Conservation (phyloP, 2,113 vertebrate species). For the Seriola dumerili region DNA sequence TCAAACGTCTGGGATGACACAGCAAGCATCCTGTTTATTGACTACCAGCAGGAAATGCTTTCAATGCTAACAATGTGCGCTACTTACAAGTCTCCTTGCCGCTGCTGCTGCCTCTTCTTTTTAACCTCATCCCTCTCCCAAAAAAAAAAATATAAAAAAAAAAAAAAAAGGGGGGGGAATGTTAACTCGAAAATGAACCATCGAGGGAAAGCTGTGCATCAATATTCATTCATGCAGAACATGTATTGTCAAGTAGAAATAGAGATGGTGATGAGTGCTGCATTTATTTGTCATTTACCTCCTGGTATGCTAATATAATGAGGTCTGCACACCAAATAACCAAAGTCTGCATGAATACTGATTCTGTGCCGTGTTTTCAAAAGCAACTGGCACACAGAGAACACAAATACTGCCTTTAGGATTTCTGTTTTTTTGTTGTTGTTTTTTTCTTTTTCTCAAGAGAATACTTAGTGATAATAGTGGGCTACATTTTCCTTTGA, state of each 20-base stretch:
- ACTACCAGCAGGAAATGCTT: constrained; percentile 79
- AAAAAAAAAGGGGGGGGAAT: constrained; percentile 22
- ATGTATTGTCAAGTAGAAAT: constrained; percentile 77
- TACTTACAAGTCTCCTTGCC: constrained; percentile 76
- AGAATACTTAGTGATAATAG: constrained; percentile 78
- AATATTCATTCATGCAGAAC: constrained; percentile 83
- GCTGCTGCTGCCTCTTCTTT: constrained; percentile 57
- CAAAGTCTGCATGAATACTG: constrained; percentile 75
- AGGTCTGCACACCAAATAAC: constrained; percentile 75
- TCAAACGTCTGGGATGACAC: constrained; percentile 83
- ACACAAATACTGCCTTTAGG: constrained; percentile 63
- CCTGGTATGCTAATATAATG: constrained; percentile 81
- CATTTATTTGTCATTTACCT: constrained; percentile 84
- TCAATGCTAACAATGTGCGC: constrained; percentile 79
- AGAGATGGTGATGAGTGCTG: constrained; percentile 74
- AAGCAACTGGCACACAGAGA: constrained; percentile 55
- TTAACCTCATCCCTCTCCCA: constrained; percentile 36
- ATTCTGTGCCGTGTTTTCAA: constrained; percentile 58
- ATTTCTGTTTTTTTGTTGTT: constrained; percentile 6
- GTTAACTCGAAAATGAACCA: constrained; percentile 64
- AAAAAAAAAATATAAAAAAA: constrained; percentile 35
- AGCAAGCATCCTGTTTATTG: constrained; percentile 83
- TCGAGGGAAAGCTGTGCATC: constrained; percentile 74
- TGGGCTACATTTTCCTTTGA: constrained; percentile 73
- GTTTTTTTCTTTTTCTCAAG: constrained; percentile 50